Evolutionary conservation across 2,113 vertebrate species (phyloP).

Genomic region (Epinephelus moara): DNA sequence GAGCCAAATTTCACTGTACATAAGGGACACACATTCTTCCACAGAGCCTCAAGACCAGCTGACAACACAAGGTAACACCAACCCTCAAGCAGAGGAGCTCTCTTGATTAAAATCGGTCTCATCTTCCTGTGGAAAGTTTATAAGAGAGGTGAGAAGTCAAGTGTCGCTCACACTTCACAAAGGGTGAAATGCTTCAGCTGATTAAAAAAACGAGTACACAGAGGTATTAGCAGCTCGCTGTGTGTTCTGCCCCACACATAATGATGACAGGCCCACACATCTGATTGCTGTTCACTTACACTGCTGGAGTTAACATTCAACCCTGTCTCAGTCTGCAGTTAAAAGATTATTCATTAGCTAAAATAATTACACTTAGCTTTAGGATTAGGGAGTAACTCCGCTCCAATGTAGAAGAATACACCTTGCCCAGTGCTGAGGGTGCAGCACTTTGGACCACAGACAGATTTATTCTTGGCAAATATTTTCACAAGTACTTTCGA

Average conservation of each 20-base stretch:
- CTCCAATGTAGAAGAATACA: neutral
- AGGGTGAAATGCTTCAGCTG: slow-evolving; percentile 20
- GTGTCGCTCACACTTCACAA: neutral
- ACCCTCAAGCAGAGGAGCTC: slow-evolving; percentile 1
- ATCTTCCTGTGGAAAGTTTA: slow-evolving; percentile 23
- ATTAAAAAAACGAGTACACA: slow-evolving; percentile 21
- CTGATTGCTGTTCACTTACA: neutral
- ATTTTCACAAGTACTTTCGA: slow-evolving; percentile 14
- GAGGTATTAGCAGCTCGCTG: neutral
- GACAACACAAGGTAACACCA: neutral
- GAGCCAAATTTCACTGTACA: neutral
- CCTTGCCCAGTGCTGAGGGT: neutral
- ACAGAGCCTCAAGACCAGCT: slow-evolving; percentile 7
- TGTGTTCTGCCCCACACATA: neutral
- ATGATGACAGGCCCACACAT: neutral
- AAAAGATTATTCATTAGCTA: neutral
- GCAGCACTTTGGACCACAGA: neutral
- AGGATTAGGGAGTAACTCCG: neutral
- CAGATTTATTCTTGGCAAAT: neutral
- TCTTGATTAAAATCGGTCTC: slow-evolving; percentile 35
- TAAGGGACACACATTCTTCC: neutral
- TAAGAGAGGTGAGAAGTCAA: slow-evolving; percentile 34
- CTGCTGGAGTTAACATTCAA: no score
- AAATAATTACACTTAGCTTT: neutral
- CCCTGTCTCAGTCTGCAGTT: neutral